Evolutionary conservation across 2,113 vertebrate genomes (phyloP).

Genomic region (Ellobius talpinus): DNA sequence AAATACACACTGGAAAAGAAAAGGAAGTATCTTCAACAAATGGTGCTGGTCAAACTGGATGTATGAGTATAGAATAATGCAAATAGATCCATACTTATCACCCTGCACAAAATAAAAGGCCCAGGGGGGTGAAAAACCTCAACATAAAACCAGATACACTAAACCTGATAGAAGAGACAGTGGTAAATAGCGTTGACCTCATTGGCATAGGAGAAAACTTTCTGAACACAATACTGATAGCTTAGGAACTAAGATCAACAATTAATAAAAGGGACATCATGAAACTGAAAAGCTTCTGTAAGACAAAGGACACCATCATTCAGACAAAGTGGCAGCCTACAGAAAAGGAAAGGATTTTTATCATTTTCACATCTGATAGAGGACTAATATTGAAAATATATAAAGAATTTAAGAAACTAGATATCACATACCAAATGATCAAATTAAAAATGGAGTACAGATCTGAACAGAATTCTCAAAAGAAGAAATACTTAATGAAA

Average conservation of each 20-base stretch:
- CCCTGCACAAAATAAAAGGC: background rate
- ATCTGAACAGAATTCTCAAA: background rate
- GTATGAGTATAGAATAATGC: background rate
- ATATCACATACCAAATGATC: background rate
- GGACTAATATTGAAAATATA: background rate
- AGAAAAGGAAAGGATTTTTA: background rate
- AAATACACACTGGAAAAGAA: background rate
- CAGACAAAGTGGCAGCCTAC: background rate
- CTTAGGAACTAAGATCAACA: background rate
- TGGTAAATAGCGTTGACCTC: background rate
- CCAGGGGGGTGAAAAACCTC: background rate
- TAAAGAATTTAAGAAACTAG: background rate
- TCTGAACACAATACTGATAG: background rate
- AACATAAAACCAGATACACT: background rate
- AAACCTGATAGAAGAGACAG: background rate
- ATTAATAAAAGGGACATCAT: background rate
- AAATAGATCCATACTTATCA: background rate
- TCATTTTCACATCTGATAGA: background rate
- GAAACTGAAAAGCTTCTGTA: background rate
- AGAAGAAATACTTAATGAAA: background rate
- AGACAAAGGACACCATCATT: background rate
- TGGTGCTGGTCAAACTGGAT: background rate
- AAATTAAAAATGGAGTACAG: background rate
- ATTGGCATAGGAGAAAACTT: background rate
- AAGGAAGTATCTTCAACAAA: background rate